Conservation (phyloP, 1,140 invertebrate species). For the Drosophila nikananu region DNA sequence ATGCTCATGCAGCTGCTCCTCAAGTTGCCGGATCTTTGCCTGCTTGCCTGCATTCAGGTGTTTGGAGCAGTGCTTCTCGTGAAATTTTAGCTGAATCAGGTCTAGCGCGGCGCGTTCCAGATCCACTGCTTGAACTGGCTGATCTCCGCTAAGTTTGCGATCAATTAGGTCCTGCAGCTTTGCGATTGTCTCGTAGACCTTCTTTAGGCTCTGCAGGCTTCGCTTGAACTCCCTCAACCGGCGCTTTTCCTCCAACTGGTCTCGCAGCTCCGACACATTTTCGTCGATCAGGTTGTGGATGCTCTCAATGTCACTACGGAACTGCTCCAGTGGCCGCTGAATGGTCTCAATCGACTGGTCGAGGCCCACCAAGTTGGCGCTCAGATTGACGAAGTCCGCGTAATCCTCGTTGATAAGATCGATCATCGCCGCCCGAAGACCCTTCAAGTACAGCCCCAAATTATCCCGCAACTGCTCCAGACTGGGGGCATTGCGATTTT, state of each 20-base stretch:
- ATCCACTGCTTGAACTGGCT: conserved; percentile 82
- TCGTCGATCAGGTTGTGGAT: conserved; percentile 79
- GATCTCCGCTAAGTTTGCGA: conserved; percentile 55
- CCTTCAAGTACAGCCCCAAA: conserved; percentile 95
- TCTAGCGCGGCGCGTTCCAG: conserved; percentile 80
- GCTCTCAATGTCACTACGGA: conserved; percentile 92
- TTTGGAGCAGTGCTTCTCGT: conserved; percentile 69
- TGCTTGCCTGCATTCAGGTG: conserved; percentile 86
- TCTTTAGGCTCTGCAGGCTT: conserved; percentile 73
- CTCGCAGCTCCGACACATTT: conserved; percentile 61
- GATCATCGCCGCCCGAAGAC: conserved; percentile 96
- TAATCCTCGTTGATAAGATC: conserved; percentile 99
- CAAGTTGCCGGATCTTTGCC: conserved; percentile 86
- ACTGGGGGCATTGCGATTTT: conserved; percentile 92
- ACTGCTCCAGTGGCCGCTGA: conserved; percentile 90
- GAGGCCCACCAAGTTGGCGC: conserved; percentile 96
- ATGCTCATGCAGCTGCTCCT: conserved; percentile 86
- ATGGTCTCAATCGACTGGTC: conserved; percentile 94
- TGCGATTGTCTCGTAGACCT: conserved; percentile 62
- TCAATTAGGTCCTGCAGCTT: conserved; percentile 69
- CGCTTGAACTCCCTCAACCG: conserved; percentile 62
- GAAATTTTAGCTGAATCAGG: conserved; percentile 74
- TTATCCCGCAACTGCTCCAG: conserved; percentile 96
- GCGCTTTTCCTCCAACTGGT: conserved; percentile 70
- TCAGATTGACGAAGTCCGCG: conserved; percentile 98